These are phyloP conservation scores for Leucoptera coffeella DNA, from an alignment of 2,888 invertebrate genomes.

Conservation along the genomic window DNA sequence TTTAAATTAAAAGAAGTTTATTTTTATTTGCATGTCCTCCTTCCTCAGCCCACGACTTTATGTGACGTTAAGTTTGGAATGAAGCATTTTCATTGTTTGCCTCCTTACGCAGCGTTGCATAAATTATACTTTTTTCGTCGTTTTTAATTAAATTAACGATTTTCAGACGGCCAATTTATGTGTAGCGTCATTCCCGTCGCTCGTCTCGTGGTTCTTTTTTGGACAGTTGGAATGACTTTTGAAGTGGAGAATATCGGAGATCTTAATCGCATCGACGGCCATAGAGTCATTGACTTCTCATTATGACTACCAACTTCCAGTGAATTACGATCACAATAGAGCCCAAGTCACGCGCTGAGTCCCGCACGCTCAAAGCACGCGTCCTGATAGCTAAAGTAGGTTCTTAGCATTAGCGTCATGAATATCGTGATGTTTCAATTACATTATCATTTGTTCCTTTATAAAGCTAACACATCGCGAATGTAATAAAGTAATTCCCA, in stretches of 20 bases:
- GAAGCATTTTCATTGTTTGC: constrained; percentile 41
- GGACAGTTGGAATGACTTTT: too few species aligned
- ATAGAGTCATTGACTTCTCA: constrained; percentile 7
- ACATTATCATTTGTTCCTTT: background rate
- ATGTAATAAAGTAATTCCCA: background rate
- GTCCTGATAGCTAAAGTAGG: constrained; percentile 13
- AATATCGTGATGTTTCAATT: constrained; percentile 1
- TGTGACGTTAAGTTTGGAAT: constrained; percentile 47
- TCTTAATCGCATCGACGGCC: too few species aligned
- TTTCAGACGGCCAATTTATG: constrained; percentile 5
- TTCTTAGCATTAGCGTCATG: constrained; percentile 4
- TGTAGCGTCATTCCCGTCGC: background rate
- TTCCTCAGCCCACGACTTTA: constrained; percentile 47
- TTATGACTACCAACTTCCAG: constrained; percentile 3
- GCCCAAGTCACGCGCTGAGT: constrained; percentile 10
- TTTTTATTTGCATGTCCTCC: constrained; percentile 33
- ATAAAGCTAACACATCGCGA: background rate
- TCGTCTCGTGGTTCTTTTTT: too few species aligned
- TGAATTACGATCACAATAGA: constrained; percentile 10
- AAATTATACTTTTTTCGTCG: constrained; percentile 29
- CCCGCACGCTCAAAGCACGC: constrained; percentile 15
- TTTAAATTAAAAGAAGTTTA: constrained; percentile 37
- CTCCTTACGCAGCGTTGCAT: constrained; percentile 37
- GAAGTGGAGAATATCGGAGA: too few species aligned
- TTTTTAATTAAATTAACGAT: constrained; percentile 31